Evolutionary conservation across 2,888 invertebrate genomes (phyloP).

Genomic region (Hermaeophaga mercurialis): DNA sequence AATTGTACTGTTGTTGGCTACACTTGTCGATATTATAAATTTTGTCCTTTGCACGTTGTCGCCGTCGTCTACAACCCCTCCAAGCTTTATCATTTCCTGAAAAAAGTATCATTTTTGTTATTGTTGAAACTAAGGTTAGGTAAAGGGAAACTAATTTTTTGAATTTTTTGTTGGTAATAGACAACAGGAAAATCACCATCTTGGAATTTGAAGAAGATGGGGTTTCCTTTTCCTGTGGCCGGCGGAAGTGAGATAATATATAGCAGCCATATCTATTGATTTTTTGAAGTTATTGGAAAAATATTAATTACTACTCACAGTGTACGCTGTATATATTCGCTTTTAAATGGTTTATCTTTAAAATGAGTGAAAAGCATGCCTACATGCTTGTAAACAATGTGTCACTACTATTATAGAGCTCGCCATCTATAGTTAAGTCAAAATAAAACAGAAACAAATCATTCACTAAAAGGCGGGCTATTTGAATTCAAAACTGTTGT

Average conservation of each 20-base stretch:
- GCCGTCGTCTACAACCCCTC: conserved; percentile 32
- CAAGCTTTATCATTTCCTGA: conserved; percentile 47
- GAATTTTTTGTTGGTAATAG: conserved; percentile 35
- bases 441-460: conserved; percentile 8
- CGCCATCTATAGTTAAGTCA: conserved; percentile 27
- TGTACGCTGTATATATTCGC: conserved; percentile 6
- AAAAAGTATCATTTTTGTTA: conserved; percentile 30
- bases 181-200: conserved; percentile 59
- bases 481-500: conserved; percentile 22
- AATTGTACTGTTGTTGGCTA: conserved; percentile 34
- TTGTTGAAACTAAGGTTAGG: conserved; percentile 29
- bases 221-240: conserved; percentile 69
- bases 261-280: conserved; percentile 37
- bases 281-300: conserved; percentile 25
- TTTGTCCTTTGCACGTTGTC: conserved; percentile 39
- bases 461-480: conserved; percentile 11
- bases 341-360: conserved; percentile 16
- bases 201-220: conserved; percentile 54
- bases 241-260: conserved; percentile 54
- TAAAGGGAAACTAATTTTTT: conserved; percentile 35
- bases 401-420: conserved; percentile 9
- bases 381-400: conserved; percentile 29
- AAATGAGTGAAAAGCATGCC: conserved; percentile 18
- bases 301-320: conserved; percentile 25
- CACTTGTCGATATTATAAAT: conserved; percentile 38